Conservation (phyloP, 2,797 vertebrate species). For the Staurois parvus region DNA sequence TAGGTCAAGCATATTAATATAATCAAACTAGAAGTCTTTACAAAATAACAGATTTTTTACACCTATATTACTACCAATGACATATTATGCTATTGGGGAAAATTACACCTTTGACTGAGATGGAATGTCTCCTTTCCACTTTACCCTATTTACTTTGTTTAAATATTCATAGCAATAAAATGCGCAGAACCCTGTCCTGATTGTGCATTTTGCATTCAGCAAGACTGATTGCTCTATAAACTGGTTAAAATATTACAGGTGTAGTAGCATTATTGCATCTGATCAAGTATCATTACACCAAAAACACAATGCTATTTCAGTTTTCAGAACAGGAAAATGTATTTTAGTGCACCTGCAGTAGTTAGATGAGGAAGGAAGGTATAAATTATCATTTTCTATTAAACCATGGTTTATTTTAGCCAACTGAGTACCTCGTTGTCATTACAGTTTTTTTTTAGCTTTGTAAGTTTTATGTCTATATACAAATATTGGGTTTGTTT, state of each 20-base stretch:
- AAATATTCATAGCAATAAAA: neutral
- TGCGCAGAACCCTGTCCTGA: neutral
- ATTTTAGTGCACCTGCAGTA: neutral
- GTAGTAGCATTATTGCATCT: neutral
- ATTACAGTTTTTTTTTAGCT: too few species aligned
- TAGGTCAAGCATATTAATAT: neutral
- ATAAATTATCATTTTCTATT: neutral
- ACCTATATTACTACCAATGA: neutral
- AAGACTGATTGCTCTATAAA: neutral
- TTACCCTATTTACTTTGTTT: neutral
- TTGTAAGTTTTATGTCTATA: too few species aligned
- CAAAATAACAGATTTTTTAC: neutral
- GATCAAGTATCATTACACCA: neutral
- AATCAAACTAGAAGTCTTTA: neutral
- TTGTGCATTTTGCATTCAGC: neutral
- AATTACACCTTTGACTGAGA: neutral
- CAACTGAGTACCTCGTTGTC: too few species aligned
- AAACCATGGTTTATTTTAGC: neutral
- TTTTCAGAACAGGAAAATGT: neutral
- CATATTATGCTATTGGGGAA: neutral
- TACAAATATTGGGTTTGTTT: neutral
- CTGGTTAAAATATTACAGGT: neutral
- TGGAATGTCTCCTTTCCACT: neutral
- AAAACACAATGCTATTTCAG: neutral
- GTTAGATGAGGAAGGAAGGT: neutral